A percentile compares a stretch with the other conserved stretches of the same genome.
Evolutionary conservation across 1,140 invertebrate species (phyloP).

Genomic region (Drosophila lacertosa): DNA sequence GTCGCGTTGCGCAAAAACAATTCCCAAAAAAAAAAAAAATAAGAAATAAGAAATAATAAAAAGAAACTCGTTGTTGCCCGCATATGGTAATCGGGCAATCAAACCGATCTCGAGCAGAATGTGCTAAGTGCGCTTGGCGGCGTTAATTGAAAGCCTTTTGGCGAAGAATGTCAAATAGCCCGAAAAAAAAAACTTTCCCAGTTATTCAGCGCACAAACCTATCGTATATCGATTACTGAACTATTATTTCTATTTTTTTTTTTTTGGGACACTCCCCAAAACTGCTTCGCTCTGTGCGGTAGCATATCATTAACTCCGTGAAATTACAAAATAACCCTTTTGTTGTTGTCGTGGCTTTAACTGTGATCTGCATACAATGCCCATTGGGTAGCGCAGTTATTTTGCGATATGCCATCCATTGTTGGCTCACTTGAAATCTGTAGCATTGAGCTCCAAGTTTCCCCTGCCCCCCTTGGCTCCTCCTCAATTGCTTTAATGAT

Average conservation of each 20-base stretch:
- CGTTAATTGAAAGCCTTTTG: constrained; percentile 47
- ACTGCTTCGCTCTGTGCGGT: constrained; percentile 21
- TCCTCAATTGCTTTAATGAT: constrained; percentile 52
- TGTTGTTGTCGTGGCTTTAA: constrained; percentile 19
- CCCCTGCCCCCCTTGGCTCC: neutral
- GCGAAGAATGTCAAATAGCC: constrained; percentile 46
- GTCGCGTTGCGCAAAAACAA: constrained; percentile 32
- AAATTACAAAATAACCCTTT: constrained; percentile 44
- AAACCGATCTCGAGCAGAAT: constrained; percentile 32
- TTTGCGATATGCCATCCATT: constrained; percentile 42
- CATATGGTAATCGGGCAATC: constrained; percentile 38
- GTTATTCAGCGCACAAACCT: neutral
- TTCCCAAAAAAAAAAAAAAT: neutral
- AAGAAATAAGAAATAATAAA: too few species aligned
- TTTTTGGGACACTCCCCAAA: constrained; percentile 34
- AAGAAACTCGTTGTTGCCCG: constrained; percentile 19
- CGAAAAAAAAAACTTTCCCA: constrained; percentile 32
- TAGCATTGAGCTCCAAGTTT: constrained; percentile 39
- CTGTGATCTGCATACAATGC: constrained; percentile 69
- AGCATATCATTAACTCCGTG: constrained; percentile 35
- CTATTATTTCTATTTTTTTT: constrained; percentile 5
- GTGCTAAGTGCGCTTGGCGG: neutral
- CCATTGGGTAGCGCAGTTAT: constrained; percentile 36
- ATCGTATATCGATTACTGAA: constrained; percentile 32
- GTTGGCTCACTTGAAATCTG: constrained; percentile 48